Conservation (phyloP, 2,797 vertebrate genomes). For the Sebastiscus tertius region DNA sequence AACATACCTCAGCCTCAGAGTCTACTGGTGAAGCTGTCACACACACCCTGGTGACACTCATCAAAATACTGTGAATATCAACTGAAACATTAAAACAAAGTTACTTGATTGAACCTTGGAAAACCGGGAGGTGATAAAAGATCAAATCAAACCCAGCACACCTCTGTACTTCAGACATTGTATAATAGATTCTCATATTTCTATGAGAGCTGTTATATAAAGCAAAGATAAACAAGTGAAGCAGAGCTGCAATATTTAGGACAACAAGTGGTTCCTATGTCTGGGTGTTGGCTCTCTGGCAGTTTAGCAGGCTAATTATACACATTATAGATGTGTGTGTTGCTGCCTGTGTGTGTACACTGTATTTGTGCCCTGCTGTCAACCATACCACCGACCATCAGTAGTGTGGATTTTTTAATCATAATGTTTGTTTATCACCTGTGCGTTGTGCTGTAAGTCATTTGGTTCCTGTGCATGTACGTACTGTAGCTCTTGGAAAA, state of each 20-base stretch:
- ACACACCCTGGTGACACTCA: neutral
- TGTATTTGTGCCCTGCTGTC: conserved; percentile 4
- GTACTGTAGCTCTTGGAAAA: neutral
- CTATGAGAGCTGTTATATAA: conserved; percentile 5
- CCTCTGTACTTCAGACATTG: neutral
- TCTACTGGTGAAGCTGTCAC: neutral
- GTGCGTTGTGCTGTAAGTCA: neutral
- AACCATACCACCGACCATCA: neutral
- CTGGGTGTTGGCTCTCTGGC: conserved; percentile 48
- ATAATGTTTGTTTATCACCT: conserved; percentile 3
- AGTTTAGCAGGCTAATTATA: conserved; percentile 43
- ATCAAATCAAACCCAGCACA: neutral
- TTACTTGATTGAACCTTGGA: neutral
- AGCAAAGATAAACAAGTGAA: conserved; percentile 23
- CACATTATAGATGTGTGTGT: conserved; percentile 11
- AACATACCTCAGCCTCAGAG: conserved; percentile 22
- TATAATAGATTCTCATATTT: neutral
- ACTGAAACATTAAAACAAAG: neutral
- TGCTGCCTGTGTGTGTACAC: conserved; percentile 20
- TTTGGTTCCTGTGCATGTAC: neutral
- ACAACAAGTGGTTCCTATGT: conserved; percentile 31
- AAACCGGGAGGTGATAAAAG: neutral
- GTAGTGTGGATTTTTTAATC: conserved; percentile 8
- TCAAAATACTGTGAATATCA: neutral
- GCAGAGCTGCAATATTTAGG: conserved; percentile 21